Evolutionary conservation across 1,140 invertebrate species (phyloP).

Genomic region (Sarcophaga bullata): DNA sequence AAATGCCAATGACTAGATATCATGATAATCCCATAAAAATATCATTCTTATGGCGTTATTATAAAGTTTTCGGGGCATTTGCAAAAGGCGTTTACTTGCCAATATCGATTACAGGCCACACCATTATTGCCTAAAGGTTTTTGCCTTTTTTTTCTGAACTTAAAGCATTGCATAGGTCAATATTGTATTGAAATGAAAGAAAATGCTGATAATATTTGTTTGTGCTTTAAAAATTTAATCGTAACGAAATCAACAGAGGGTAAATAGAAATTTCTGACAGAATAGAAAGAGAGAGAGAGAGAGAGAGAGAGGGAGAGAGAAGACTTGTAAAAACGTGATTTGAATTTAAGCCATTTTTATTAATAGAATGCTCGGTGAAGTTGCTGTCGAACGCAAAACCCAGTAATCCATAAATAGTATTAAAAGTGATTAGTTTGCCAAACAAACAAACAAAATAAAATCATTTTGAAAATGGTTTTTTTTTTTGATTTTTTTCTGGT

Average conservation of each 20-base stretch:
- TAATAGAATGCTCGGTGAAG: not conserved
- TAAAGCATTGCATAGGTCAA: not conserved
- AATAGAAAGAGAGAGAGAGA: not conserved
- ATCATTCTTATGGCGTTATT: not conserved
- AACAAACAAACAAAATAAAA: not conserved
- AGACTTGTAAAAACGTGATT: slow-evolving; percentile 6
- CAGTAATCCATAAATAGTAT: slow-evolving; percentile 10
- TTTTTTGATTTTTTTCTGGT: too few relatives aligned
- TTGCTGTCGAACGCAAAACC: not conserved
- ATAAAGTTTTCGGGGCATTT: too few relatives aligned
- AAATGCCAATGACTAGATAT: not conserved
- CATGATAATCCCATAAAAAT: not conserved
- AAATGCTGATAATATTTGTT: not conserved
- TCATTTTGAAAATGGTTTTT: not conserved
- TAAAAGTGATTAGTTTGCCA: slow-evolving; percentile 10
- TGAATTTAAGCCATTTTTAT: not conserved
- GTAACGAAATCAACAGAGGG: not conserved
- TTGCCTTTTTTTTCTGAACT: not conserved
- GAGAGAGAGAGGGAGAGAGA: not conserved
- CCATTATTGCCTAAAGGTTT: not conserved
- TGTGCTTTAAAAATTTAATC: slow-evolving; percentile 9
- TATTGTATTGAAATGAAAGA: not conserved
- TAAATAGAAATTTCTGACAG: too few relatives aligned
- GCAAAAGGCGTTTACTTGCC: too few relatives aligned
- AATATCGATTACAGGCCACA: not conserved